Evolutionary conservation across 2,113 vertebrate genomes (phyloP).

Genomic region (Accipiter virgatus): DNA sequence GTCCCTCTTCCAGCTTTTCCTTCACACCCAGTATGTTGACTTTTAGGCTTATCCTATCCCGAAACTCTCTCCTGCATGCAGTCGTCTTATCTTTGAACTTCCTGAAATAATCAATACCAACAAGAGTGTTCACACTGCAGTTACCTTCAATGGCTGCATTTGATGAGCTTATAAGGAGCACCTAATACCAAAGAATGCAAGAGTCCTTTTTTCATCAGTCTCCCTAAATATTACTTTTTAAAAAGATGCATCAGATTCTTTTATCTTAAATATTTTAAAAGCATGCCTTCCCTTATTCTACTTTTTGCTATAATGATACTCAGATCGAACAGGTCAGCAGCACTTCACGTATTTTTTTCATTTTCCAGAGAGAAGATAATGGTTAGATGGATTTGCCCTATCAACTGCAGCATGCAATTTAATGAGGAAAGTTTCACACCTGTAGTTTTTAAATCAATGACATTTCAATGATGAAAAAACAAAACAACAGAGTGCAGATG

Average conservation of each 20-base stretch:
- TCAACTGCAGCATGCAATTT: not conserved
- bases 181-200: not conserved
- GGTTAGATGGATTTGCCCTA: conserved; percentile 8
- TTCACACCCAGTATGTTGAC: not conserved
- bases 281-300: not conserved
- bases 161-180: not conserved
- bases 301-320: not conserved
- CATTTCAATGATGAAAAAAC: not conserved
- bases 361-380: conserved; percentile 4
- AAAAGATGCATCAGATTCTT: not conserved
- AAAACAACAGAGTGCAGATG: not conserved
- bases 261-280: not conserved
- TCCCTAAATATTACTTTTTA: not conserved
- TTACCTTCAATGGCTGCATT: not conserved
- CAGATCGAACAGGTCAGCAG: not conserved
- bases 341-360: not conserved
- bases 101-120: not conserved
- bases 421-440: conserved; percentile 37
- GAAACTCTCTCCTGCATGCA: not conserved
- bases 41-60: not conserved
- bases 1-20: not conserved
- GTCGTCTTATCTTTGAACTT: not conserved
- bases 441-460: conserved; percentile 36
- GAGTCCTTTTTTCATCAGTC: not conserved
- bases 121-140: not conserved